These are phyloP conservation scores for Tympanoctomys barrerae DNA, from an alignment of 2,797 vertebrate species.

Conservation along the genomic window DNA sequence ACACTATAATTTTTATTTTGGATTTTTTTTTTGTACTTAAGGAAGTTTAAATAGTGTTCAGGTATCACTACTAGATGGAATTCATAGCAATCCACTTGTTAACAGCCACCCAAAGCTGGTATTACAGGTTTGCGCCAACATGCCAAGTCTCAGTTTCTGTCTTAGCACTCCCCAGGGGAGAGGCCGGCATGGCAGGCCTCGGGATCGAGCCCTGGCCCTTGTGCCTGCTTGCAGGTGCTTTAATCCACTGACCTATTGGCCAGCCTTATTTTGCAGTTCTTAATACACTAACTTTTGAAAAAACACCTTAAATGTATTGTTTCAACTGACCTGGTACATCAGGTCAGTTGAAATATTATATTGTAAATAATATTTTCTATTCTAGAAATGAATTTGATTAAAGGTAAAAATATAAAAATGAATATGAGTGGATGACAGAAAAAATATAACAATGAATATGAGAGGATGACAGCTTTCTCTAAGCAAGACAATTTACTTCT, in stretches of 20 bases:
- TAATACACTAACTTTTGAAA: background rate
- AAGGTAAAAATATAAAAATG: background rate
- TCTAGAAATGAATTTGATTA: background rate
- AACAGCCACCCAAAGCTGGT: too few species aligned
- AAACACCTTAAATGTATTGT: background rate
- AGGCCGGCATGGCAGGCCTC: too few species aligned
- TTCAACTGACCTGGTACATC: background rate
- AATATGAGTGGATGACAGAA: too few species aligned
- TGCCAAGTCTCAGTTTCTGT: too few species aligned
- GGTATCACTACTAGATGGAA: too few species aligned
- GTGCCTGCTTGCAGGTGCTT: too few species aligned
- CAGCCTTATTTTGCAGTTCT: background rate
- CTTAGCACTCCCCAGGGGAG: too few species aligned
- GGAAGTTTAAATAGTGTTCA: too few species aligned
- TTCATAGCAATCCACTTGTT: too few species aligned
- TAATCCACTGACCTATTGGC: too few species aligned
- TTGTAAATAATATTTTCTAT: background rate
- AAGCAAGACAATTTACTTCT: background rate
- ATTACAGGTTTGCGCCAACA: too few species aligned
- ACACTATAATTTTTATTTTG: background rate
- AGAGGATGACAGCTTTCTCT: background rate
- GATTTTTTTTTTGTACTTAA: background rate
- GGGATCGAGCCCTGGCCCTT: too few species aligned
- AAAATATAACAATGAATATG: background rate
- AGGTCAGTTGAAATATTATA: background rate